Evolutionary conservation across 92 coral and sea anemone species (phyloP).

Genomic region (Porites rus): DNA sequence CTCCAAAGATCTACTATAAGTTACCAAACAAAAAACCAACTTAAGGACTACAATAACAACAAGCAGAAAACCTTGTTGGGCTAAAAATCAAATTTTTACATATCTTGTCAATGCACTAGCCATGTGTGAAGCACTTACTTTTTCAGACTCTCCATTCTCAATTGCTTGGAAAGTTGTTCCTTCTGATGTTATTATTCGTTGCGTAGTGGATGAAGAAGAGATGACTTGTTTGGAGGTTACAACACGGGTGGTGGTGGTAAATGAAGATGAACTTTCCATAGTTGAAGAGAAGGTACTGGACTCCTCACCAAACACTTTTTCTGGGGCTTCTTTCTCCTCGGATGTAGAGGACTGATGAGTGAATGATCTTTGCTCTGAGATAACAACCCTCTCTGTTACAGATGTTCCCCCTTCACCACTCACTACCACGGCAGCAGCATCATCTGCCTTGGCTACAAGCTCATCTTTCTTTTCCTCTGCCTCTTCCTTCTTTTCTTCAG

Average conservation of each 20-base stretch:
- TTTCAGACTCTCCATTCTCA: constrained; percentile 87
- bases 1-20: too few species aligned
- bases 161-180: constrained; percentile 72
- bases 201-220: constrained; percentile 73
- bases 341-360: constrained; percentile 57
- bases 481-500: constrained; percentile 58
- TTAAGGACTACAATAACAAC: too few species aligned
- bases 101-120: neutral
- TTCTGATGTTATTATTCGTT: constrained; percentile 74
- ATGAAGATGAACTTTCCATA: constrained; percentile 60
- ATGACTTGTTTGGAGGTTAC: constrained; percentile 71
- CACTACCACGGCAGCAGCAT: constrained; percentile 52
- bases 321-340: constrained; percentile 64
- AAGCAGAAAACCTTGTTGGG: neutral
- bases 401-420: constrained; percentile 37
- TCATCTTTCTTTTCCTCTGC: constrained; percentile 56
- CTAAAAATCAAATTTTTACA: too few species aligned
- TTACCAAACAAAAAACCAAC: too few species aligned
- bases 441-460: constrained; percentile 42
- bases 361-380: constrained; percentile 24
- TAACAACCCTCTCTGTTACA: constrained; percentile 41
- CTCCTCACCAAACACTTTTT: constrained; percentile 58
- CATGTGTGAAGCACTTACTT: constrained; percentile 13
- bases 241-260: constrained; percentile 79
- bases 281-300: constrained; percentile 49